Percentiles rank a stretch among this genome's conserved stretches.
phyloP scores from a whole-genome alignment of 2,888 invertebrate species.

The Cryptophagus acutangulus region DNA sequence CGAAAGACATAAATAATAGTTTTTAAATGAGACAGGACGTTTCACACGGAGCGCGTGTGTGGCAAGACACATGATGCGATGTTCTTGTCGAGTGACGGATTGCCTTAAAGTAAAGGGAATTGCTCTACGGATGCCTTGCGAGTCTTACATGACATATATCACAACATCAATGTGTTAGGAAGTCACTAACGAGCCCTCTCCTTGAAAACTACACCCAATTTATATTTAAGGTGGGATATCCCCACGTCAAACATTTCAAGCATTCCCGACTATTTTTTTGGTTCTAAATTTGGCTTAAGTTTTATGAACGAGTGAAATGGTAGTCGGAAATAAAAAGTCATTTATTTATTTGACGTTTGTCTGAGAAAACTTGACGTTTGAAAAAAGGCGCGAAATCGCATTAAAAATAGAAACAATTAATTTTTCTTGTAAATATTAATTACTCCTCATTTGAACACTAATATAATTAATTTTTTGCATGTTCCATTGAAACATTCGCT shows the following conservation, averaged over 20 bases:
- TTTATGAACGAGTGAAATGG: neutral
- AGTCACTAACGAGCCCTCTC: conserved; percentile 46
- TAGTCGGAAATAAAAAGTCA: too few relatives aligned
- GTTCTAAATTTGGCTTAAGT: too few relatives aligned
- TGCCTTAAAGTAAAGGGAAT: conserved; percentile 35
- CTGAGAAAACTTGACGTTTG: too few relatives aligned
- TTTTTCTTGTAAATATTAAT: too few relatives aligned
- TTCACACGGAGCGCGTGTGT: conserved; percentile 49
- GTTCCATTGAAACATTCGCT: too few relatives aligned
- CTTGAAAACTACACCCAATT: conserved; percentile 8
- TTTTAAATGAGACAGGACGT: conserved; percentile 54
- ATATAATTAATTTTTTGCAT: too few relatives aligned
- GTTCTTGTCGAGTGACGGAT: conserved; percentile 49
- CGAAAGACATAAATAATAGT: conserved; percentile 51
- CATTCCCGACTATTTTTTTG: neutral
- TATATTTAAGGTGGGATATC: too few relatives aligned
- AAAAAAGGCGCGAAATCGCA: too few relatives aligned
- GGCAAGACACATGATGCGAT: conserved; percentile 46
- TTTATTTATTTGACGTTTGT: too few relatives aligned
- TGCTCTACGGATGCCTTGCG: conserved; percentile 34
- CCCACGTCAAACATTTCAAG: conserved; percentile 1
- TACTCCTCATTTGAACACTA: too few relatives aligned
- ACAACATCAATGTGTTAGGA: conserved; percentile 48
- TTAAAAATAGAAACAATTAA: too few relatives aligned
- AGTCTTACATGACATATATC: conserved; percentile 47